Evolutionary conservation across 2,113 vertebrate genomes (phyloP).

Genomic region (Poicephalus gulielmi): DNA sequence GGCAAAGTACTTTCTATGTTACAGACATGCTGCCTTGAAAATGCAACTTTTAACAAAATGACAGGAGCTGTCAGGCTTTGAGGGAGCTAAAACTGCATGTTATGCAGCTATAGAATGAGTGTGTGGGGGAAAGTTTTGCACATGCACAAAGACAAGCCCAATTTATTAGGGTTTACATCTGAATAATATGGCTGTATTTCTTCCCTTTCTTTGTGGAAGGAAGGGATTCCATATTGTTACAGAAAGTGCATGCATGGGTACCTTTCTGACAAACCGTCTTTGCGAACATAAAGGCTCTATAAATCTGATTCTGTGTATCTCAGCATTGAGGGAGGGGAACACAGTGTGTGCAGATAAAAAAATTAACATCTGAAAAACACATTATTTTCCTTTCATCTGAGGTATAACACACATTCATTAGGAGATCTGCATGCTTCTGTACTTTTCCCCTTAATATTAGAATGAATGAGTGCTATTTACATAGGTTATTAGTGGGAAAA

Average conservation of each 20-base stretch:
- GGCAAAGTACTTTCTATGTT: not conserved
- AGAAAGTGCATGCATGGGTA: not conserved
- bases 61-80: not conserved
- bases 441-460: constrained; percentile 58
- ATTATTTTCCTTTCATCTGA: constrained; percentile 62
- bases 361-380: constrained; percentile 58
- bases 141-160: not conserved
- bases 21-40: not conserved
- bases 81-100: not conserved
- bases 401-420: constrained; percentile 56
- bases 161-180: constrained; percentile 9
- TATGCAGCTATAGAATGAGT: not conserved
- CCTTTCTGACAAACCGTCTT: constrained; percentile 20
- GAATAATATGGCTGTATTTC: constrained; percentile 53
- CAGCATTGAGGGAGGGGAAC: constrained; percentile 33
- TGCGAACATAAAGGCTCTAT: constrained; percentile 44
- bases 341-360: constrained; percentile 13
- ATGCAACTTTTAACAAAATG: not conserved
- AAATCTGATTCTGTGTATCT: constrained; percentile 37
- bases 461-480: constrained; percentile 60
- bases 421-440: constrained; percentile 59
- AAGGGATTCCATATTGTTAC: constrained; percentile 25
- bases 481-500: constrained; percentile 68
- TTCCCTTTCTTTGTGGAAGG: constrained; percentile 23
- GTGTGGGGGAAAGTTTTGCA: not conserved